Base-by-base conservation (phyloP, 2,113 vertebrate genomes). In the Poicephalus meyeri region DNA sequence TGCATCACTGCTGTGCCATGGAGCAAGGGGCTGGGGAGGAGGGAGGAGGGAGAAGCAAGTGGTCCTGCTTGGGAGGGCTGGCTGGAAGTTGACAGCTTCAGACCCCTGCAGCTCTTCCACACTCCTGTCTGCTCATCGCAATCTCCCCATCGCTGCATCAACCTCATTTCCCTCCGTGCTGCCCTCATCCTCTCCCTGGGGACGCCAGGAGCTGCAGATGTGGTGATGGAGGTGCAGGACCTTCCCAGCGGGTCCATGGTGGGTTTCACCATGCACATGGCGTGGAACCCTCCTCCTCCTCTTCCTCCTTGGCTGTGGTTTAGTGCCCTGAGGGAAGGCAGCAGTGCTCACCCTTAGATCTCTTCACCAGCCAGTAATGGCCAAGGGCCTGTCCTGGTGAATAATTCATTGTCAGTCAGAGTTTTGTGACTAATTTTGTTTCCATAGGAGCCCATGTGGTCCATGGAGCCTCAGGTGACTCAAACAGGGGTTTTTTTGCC, bases 401-500 rank as follows among this genome's bases (percentile, higher is more conserved):
- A 98, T 98, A 95, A 81, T 97, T 98, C 97, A 97, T 46, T 5
- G 10, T 60, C 91, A 92, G 95, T 56, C 91, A 93, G 96, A 96
- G 94, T 89, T 97, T 97, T 83, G 88, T 97, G 11, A 37, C 93
- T 95, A 53, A 80, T 97, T 95, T 55, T 14, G 89, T 98, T 97
- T 97, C 98, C 97, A 98, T 98, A 97, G 98, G 97, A 98, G 98
- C 98, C 92, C 86, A 31, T 49, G 86, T 19, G 52, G 94, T 94
- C 94, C 97, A 93, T 96, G 97, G 95, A 93, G 97, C 98, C 95
- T 53, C 11, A 28, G 97, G 97, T 70, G 28, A 97, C 98, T 97
- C 82, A n/a, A n/a, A 93, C 97, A 80, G 11, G 16, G 73, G 49
- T 86, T 85, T 76, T 91, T 95, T 92, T 60, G 74, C 60, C 92